A percentile compares a stretch with the other conserved stretches of the same genome.
phyloP scores from a whole-genome alignment of 2,797 vertebrate genomes.

The Balearica regulorum region DNA sequence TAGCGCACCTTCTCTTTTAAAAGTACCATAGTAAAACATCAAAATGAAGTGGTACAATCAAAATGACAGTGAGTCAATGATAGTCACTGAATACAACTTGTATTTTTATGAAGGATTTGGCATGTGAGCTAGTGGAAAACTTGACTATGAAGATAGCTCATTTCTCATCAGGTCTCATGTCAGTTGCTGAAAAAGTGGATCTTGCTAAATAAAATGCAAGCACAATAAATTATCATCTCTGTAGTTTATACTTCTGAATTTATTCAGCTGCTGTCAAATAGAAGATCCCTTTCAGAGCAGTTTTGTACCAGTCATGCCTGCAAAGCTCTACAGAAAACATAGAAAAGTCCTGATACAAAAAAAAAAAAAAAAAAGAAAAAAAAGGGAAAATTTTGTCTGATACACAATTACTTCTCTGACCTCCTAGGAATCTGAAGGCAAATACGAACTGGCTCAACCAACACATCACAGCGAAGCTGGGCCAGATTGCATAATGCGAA shows the following conservation, averaged over 20 bases:
- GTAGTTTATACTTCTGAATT: not conserved
- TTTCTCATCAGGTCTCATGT: constrained; percentile 21
- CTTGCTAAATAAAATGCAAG: not conserved
- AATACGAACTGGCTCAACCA: not conserved
- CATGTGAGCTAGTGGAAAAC: constrained; percentile 48
- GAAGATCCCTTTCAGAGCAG: not conserved
- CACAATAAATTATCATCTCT: not conserved
- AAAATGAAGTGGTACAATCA: constrained; percentile 9
- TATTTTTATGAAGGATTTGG: constrained; percentile 47
- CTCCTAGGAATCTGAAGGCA: not conserved
- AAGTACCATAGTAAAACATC: constrained; percentile 11
- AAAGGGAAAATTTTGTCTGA: not conserved
- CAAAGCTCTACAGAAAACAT: not conserved
- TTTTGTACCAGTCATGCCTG: not conserved
- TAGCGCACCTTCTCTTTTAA: not conserved
- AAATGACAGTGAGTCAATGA: constrained; percentile 59
- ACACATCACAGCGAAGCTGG: not conserved
- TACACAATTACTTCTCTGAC: not conserved
- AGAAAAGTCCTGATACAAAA: not conserved
- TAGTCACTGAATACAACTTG: not conserved
- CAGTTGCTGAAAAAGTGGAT: constrained; percentile 22
- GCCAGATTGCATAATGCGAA: not conserved
- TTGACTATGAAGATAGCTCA: constrained; percentile 12
- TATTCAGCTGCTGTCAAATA: not conserved
- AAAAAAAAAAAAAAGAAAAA: no score